phyloP scores from a whole-genome alignment of 2,888 invertebrate genomes.

The Globia sparganii region DNA sequence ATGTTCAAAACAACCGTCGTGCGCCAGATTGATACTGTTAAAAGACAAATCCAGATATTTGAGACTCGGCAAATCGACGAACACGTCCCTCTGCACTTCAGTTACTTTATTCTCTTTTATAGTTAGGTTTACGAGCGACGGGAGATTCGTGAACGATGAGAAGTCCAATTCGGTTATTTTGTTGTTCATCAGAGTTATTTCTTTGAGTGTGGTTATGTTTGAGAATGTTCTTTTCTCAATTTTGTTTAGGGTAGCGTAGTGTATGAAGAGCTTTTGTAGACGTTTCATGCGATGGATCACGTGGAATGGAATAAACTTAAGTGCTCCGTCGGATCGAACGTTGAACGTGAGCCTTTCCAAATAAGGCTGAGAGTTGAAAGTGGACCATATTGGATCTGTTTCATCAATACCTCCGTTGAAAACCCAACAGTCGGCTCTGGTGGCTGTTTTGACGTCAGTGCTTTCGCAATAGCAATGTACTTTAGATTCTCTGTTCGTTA shows the following conservation, averaged over 20 bases:
- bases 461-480: slow-evolving; percentile 93
- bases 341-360: slow-evolving; percentile 93
- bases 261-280: slow-evolving; percentile 92
- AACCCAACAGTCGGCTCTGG: slow-evolving; percentile 94
- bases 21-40: slow-evolving; percentile 95
- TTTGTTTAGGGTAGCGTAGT: slow-evolving; percentile 93
- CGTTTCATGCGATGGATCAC: slow-evolving; percentile 92
- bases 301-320: slow-evolving; percentile 93
- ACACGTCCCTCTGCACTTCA: slow-evolving; percentile 94
- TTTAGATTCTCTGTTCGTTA: slow-evolving; percentile 89
- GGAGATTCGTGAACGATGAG: slow-evolving; percentile 94
- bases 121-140: slow-evolving; percentile 92
- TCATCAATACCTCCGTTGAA: slow-evolving; percentile 92
- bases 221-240: slow-evolving; percentile 94
- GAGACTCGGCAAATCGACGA: slow-evolving; percentile 93
- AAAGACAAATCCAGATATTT: slow-evolving; percentile 95
- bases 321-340: slow-evolving; percentile 92
- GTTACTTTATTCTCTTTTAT: slow-evolving; percentile 94
- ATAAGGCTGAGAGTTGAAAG: slow-evolving; percentile 93
- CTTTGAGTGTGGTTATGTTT: slow-evolving; percentile 93
- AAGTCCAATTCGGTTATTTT: slow-evolving; percentile 93
- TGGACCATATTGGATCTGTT: slow-evolving; percentile 93
- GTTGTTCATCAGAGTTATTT: slow-evolving; percentile 93
- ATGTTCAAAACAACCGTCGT: slow-evolving; percentile 95
- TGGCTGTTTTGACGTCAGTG: slow-evolving; percentile 90